These are phyloP conservation scores for Bhutanitis thaidina DNA, from an alignment of 2,888 invertebrate genomes.

Conservation along the genomic window DNA sequence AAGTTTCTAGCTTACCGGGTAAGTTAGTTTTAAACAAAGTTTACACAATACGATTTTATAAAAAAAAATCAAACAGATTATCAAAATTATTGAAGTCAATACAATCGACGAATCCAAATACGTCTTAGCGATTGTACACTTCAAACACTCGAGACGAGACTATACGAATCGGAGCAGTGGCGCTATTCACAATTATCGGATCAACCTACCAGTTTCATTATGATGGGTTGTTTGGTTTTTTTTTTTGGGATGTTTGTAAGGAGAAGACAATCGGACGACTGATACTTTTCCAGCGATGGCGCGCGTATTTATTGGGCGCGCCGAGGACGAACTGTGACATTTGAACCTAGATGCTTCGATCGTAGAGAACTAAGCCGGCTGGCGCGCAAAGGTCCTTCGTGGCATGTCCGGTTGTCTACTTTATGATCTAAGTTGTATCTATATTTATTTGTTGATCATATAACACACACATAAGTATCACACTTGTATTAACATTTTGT, in stretches of 20 bases:
- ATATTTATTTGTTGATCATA: neutral
- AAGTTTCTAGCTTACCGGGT: too few species aligned
- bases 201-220: conserved; percentile 74
- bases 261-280: conserved; percentile 58
- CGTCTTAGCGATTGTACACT: neutral
- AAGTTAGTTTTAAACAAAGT: too few species aligned
- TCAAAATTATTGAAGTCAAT: neutral
- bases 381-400: conserved; percentile 2
- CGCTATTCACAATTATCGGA: neutral
- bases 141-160: too few species aligned
- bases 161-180: too few species aligned
- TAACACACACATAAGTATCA: too few species aligned
- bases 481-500: too few species aligned
- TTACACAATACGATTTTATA: neutral
- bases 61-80: neutral
- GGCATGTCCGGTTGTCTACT: conserved; percentile 48
- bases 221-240: conserved; percentile 33
- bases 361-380: conserved; percentile 23
- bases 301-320: conserved; percentile 53
- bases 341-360: conserved; percentile 58
- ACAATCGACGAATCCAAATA: neutral
- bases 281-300: conserved; percentile 47
- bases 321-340: conserved; percentile 68
- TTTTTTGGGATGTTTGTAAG: conserved; percentile 38
- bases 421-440: conserved; percentile 12